Base-by-base conservation (phyloP, 2,888 invertebrate genomes). In the Phyllotreta cruciferae region DNA sequence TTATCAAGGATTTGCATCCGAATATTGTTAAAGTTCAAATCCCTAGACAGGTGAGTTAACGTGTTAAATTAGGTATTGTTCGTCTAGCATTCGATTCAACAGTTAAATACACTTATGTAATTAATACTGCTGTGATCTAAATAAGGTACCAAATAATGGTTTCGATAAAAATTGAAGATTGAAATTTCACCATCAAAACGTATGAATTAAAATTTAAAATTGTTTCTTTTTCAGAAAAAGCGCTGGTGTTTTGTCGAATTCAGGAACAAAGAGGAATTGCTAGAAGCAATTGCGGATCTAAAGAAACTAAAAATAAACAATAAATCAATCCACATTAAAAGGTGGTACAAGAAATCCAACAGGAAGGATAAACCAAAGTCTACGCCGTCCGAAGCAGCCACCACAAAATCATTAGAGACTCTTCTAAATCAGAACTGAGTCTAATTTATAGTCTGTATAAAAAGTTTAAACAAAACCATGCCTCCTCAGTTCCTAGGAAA, bases 1-100 rank as follows among this genome's bases (percentile, higher is more conserved):
- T 78, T 64, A 71, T 78, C 38, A 73, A 70, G 63, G 71, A 75
- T 44, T 67, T 79, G 56, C 77, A 79, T 72, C 75, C 76, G n/a
- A 73, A 73, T 53, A 79, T 79, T 60, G 38, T 67, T n/a, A 52
- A 66, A 56, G 77, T 79, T 4, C 62, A 63, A 56, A 53, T 79
- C 38, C 77, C 78, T 3, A 66, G 78, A 66, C 78, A 78, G 75
- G 78, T 77, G 66, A 67, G 66, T 67, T 47, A 24, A 1, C 4
- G 24, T 4, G 7, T 36, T 11, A 36, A n/a, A 24, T 24, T 24
- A 24, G 24, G 24, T 4, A 24, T 24, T 24, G 4, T 24, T 24
- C 24, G 24, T 24, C 2, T 24, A 3, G 2, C 24, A 24, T 24
- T 24, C 4, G 24, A 24, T 24, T 3, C 24, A 24, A 24, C 24